These are phyloP conservation scores for Tanypteryx hageni DNA, from an alignment of 2,888 invertebrate genomes.

Conservation along the genomic window DNA sequence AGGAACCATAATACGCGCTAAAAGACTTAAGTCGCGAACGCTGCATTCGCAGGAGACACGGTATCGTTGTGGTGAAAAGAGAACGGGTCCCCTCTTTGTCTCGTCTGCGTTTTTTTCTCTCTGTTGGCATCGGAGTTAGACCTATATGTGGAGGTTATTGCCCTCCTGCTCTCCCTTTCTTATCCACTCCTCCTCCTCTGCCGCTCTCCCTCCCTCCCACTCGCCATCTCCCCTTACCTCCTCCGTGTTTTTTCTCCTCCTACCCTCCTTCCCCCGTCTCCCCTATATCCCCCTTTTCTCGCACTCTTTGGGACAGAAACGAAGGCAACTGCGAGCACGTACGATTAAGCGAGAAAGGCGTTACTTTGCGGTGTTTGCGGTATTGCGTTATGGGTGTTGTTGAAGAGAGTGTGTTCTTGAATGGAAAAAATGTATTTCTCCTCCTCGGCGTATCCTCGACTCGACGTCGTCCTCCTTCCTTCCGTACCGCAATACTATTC, in stretches of 20 bases:
- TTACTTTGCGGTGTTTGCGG: background rate
- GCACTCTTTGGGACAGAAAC: background rate
- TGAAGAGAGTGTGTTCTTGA: no score
- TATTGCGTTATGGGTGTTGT: no score
- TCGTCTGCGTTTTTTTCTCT: constrained; percentile 47
- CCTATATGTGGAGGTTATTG: constrained; percentile 60
- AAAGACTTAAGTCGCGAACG: background rate
- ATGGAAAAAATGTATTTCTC: no score
- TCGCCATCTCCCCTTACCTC: background rate
- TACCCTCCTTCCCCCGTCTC: background rate
- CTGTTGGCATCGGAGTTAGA: constrained; percentile 52
- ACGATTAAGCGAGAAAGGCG: constrained; percentile 27
- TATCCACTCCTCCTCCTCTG: background rate
- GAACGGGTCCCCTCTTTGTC: background rate
- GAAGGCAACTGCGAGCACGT: background rate
- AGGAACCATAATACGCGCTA: background rate
- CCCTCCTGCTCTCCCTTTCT: constrained; percentile 59
- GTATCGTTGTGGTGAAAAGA: background rate
- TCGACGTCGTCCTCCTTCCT: background rate
- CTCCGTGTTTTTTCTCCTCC: background rate
- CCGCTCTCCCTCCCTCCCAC: background rate
- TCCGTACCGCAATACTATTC: background rate
- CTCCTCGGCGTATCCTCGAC: no score
- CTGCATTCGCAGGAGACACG: background rate
- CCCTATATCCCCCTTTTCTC: background rate